Percentiles rank a stretch among this genome's conserved stretches.
Conservation (phyloP, 2,113 vertebrate genomes). For the Grantiella picta region DNA sequence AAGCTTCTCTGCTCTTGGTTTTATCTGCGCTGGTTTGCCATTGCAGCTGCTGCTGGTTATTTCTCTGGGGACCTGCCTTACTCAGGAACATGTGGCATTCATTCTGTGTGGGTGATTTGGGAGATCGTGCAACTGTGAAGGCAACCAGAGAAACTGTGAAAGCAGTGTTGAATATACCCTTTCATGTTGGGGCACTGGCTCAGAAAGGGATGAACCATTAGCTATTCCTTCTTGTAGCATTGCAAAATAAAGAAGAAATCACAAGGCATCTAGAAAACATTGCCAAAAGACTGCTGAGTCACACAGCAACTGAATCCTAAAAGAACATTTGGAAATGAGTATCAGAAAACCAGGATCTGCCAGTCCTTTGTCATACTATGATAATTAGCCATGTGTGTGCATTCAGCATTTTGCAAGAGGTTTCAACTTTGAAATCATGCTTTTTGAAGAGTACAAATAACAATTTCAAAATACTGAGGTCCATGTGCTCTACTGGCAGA, state of each 20-base stretch:
- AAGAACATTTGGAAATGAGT: conserved; percentile 39
- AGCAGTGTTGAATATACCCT: not conserved
- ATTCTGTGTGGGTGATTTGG: not conserved
- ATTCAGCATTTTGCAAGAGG: not conserved
- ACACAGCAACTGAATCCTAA: not conserved
- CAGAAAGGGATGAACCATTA: not conserved
- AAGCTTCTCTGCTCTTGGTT: not conserved
- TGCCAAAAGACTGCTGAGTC: conserved; percentile 56
- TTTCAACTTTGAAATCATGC: not conserved
- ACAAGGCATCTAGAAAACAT: not conserved
- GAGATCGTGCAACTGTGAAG: not conserved
- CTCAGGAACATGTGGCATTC: not conserved
- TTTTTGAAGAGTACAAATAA: not conserved
- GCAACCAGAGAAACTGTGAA: not conserved
- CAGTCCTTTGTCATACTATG: not conserved
- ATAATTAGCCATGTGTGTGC: not conserved
- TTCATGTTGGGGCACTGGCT: not conserved
- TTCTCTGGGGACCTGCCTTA: not conserved
- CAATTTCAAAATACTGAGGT: not conserved
- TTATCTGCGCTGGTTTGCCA: not conserved
- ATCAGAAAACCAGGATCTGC: not conserved
- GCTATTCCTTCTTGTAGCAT: not conserved
- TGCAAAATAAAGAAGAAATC: conserved; percentile 5
- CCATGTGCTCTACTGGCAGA: conserved; percentile 75
- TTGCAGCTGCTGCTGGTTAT: conserved; percentile 3